These are phyloP conservation scores for Elgaria multicarinata DNA, from an alignment of 2,113 vertebrate genomes.

Conservation along the genomic window DNA sequence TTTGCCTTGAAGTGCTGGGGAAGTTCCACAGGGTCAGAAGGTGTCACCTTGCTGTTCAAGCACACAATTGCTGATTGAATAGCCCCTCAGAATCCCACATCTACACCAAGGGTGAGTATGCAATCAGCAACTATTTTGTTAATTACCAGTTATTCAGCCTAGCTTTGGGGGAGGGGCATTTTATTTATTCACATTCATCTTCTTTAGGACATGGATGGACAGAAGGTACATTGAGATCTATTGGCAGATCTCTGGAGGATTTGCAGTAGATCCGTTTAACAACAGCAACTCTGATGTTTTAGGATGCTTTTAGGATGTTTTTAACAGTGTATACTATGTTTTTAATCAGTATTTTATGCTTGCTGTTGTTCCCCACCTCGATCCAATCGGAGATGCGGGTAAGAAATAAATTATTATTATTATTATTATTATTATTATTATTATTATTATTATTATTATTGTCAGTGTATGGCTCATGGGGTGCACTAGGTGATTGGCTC, in stretches of 20 bases:
- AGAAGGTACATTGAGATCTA: neutral
- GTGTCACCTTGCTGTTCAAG: neutral
- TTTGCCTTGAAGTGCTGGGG: neutral
- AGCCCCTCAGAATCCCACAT: too few species aligned
- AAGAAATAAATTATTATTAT: too few species aligned
- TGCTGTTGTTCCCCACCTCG: too few species aligned
- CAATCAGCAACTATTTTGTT: neutral
- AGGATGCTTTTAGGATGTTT: too few species aligned
- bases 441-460: too few species aligned
- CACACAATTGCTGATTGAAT: neutral
- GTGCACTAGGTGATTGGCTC: neutral
- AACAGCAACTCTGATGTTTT: too few species aligned
- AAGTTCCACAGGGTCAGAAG: neutral
- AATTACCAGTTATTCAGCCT: neutral
- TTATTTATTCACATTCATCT: neutral
- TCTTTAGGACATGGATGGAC: neutral
- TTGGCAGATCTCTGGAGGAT: neutral
- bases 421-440: too few species aligned
- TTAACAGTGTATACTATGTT: too few species aligned
- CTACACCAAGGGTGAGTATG: neutral
- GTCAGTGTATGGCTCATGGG: neutral
- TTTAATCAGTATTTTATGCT: too few species aligned
- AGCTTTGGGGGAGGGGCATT: neutral
- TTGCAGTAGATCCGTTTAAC: neutral
- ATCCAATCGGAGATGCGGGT: too few species aligned